Evolutionary conservation across 92 coral and sea anemone species (phyloP), one percentile per base, ranked within the genome.

Genomic region (Actinernus sp.): DNA sequence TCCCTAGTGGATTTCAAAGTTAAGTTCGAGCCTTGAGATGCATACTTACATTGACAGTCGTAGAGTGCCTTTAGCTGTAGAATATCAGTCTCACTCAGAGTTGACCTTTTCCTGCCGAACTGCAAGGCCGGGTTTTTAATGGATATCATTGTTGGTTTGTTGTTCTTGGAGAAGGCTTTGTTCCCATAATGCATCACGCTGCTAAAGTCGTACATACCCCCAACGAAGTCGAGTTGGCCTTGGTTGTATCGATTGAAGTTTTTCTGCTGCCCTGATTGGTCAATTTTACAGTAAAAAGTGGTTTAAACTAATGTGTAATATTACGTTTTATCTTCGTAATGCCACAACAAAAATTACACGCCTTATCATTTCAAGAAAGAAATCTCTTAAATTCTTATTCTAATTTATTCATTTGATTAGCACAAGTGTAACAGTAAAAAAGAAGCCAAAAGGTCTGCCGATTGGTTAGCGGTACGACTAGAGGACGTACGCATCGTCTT

Each of bases 161-260:
- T 63, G 70, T 88, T 88, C 48, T 83, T 88, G 25, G 93, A 88
- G 45, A 82, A 88, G 19, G 89, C 78, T 8, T 61, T 63, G 81
- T 88, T 88, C 20, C 93, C 90, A 61, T 88, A 88, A 58, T 88
- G 93, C 84, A 88, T 85, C 2, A 71, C 40, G 45, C 93, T 88
- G 8, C 77, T 55, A 71, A 76, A 88, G 65, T 88, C 93, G 67
- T 88, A 88, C 71, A 83, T 57, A 2, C 86, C 88, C 3, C 90
- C 93, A 12, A 51, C 86, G 37, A 52, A n/a, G 79, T 88, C 93
- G 41, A 88, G 63, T 0, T 74, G 61, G 10, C 58, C 59, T 27
- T 74, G 67, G 19, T 85, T 49, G 61, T 88, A 82, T 27, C 45
- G 32, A 50, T 88, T 88, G 49, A 88, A 88, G 49, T 88, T 88